A percentile compares a stretch with the other conserved stretches of the same genome.
phyloP scores from a whole-genome alignment of 2,888 invertebrate genomes.

The Diaprepes abbreviatus region DNA sequence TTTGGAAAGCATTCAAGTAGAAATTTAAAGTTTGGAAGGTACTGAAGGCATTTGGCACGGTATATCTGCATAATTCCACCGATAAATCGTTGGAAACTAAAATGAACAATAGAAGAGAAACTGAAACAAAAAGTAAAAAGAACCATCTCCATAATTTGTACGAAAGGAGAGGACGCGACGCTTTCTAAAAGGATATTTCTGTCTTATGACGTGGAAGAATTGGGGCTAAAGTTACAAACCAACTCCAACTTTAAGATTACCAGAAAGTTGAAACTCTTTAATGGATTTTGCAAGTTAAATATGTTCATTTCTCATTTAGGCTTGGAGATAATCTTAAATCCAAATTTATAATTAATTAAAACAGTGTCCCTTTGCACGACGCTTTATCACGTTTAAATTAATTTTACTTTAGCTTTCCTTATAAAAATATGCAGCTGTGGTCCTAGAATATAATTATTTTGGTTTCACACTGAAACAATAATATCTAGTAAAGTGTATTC shows the following conservation, averaged over 20 bases:
- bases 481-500: too few relatives aligned
- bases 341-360: constrained; percentile 50
- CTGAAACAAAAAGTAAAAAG: constrained; percentile 26
- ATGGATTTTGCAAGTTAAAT: constrained; percentile 62
- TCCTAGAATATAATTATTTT: too few relatives aligned
- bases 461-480: too few relatives aligned
- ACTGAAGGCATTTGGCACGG: constrained; percentile 45
- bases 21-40: constrained; percentile 44
- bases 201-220: constrained; percentile 57
- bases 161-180: constrained; percentile 38
- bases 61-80: constrained; percentile 49
- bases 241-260: constrained; percentile 57
- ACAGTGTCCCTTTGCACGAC: constrained; percentile 17
- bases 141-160: constrained; percentile 43
- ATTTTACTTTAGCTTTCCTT: not conserved
- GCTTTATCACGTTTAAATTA: constrained; percentile 22
- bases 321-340: constrained; percentile 54
- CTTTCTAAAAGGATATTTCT: constrained; percentile 51
- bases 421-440: constrained; percentile 13
- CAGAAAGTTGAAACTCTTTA: constrained; percentile 60
- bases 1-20: constrained; percentile 36
- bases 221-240: constrained; percentile 52
- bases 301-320: constrained; percentile 59
- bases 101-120: constrained; percentile 37
- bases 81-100: constrained; percentile 44